Percentiles rank a stretch among this genome's conserved stretches.
phyloP scores from a whole-genome alignment of 2,888 invertebrate species.

The Drosophila paucipuncta region DNA sequence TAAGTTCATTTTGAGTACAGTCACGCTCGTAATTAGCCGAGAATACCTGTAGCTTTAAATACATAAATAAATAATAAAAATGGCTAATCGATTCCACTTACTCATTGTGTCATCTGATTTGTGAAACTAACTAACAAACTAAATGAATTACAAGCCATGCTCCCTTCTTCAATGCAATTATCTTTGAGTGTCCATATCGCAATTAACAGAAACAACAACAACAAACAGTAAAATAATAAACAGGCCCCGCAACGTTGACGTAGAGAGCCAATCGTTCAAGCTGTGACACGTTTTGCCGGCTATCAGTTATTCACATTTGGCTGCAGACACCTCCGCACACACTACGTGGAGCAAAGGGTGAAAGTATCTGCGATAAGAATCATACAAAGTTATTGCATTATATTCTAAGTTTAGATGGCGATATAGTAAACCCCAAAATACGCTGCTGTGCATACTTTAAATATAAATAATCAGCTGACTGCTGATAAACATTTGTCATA shows the following conservation, averaged over 20 bases:
- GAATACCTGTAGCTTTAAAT: neutral
- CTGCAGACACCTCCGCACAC: conserved; percentile 9
- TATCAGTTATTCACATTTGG: conserved; percentile 35
- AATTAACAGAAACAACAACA: conserved; percentile 11
- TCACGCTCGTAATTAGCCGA: conserved; percentile 19
- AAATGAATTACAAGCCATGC: conserved; percentile 1
- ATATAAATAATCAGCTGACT: conserved; percentile 9
- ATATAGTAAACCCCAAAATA: conserved; percentile 9
- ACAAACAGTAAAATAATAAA: neutral
- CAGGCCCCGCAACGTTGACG: conserved; percentile 48
- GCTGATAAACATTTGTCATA: conserved; percentile 10
- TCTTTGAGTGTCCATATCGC: conserved; percentile 37
- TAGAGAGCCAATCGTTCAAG: conserved; percentile 20
- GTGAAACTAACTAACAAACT: conserved; percentile 9
- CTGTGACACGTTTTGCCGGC: conserved; percentile 56
- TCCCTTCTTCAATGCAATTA: neutral
- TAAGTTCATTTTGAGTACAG: conserved; percentile 31
- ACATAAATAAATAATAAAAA: neutral
- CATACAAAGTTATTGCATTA: conserved; percentile 9
- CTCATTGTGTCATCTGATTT: conserved; percentile 7
- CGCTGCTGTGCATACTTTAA: conserved; percentile 24
- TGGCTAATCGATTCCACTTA: conserved; percentile 7
- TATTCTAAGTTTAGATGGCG: conserved; percentile 5
- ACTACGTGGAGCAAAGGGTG: conserved; percentile 24
- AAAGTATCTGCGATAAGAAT: conserved; percentile 36